Evolutionary conservation across 2,888 invertebrate genomes (phyloP).

Genomic region (Blera fallax): DNA sequence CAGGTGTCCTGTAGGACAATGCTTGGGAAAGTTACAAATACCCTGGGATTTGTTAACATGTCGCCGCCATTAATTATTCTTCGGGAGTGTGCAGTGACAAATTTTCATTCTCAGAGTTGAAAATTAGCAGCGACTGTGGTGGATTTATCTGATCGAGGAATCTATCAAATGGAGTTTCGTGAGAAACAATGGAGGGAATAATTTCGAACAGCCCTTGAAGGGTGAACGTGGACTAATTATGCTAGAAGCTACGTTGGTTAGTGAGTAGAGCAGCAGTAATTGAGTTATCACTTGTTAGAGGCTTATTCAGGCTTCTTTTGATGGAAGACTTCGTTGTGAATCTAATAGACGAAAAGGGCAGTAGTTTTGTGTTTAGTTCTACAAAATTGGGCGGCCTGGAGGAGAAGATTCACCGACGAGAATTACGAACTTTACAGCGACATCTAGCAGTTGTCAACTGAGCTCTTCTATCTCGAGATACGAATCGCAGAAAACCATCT

Average conservation of each 20-base stretch:
- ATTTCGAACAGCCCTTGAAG: background rate
- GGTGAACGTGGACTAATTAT: background rate
- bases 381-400: too few relatives aligned
- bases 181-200: constrained; percentile 24
- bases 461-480: too few relatives aligned
- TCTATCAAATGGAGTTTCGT: constrained; percentile 22
- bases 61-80: constrained; percentile 53
- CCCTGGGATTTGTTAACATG: constrained; percentile 62
- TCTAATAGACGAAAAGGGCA: too few relatives aligned
- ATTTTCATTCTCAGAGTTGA: constrained; percentile 12
- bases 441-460: too few relatives aligned
- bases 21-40: constrained; percentile 35
- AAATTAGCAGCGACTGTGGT: constrained; percentile 4
- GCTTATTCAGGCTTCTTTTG: too few relatives aligned
- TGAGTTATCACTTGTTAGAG: too few relatives aligned
- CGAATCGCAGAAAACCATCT: too few relatives aligned
- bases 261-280: too few relatives aligned
- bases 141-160: constrained; percentile 26
- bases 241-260: background rate
- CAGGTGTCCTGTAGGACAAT: constrained; percentile 56
- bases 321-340: too few relatives aligned
- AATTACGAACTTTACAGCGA: too few relatives aligned
- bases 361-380: too few relatives aligned
- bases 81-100: constrained; percentile 7
- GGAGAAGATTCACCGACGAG: too few relatives aligned